These are phyloP conservation scores for Vannuccia rotundouncinata DNA, from an alignment of 2,888 invertebrate species.

Conservation along the genomic window DNA sequence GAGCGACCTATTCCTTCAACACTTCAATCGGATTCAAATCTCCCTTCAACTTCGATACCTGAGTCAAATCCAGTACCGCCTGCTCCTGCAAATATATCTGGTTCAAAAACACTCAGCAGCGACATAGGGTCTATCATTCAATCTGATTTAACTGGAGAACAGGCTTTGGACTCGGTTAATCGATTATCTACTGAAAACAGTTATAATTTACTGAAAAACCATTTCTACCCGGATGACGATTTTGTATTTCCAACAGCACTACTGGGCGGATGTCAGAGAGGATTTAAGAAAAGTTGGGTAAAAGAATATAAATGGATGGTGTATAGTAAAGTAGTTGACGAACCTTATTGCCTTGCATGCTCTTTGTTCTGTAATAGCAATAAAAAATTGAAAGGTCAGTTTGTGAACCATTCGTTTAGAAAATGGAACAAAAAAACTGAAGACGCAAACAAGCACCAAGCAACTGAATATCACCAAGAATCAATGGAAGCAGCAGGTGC, in stretches of 20 bases:
- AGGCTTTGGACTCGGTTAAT: not conserved
- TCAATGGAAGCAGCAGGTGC: not conserved
- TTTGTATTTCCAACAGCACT: not conserved
- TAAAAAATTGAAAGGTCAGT: too few species aligned
- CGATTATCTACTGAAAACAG: not conserved
- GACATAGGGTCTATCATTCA: not conserved
- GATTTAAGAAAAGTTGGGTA: not conserved
- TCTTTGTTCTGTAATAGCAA: too few species aligned
- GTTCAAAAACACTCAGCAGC: not conserved
- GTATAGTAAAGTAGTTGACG: too few species aligned
- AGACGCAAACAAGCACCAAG: too few species aligned
- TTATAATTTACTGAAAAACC: not conserved
- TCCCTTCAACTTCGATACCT: not conserved
- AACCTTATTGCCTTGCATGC: too few species aligned
- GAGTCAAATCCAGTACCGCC: not conserved
- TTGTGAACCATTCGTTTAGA: too few species aligned
- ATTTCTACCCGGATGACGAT: not conserved
- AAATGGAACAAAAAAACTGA: too few species aligned
- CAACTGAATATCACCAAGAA: too few species aligned
- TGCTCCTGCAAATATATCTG: not conserved
- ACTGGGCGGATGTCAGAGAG: not conserved
- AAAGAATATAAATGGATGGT: not conserved
- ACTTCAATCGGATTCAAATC: not conserved
- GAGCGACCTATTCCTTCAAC: not conserved
- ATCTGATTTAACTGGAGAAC: not conserved